Evolutionary conservation across 2,113 vertebrate genomes (phyloP), one percentile per base, ranked within the genome.

Genomic region (Corythoichthys intestinalis): DNA sequence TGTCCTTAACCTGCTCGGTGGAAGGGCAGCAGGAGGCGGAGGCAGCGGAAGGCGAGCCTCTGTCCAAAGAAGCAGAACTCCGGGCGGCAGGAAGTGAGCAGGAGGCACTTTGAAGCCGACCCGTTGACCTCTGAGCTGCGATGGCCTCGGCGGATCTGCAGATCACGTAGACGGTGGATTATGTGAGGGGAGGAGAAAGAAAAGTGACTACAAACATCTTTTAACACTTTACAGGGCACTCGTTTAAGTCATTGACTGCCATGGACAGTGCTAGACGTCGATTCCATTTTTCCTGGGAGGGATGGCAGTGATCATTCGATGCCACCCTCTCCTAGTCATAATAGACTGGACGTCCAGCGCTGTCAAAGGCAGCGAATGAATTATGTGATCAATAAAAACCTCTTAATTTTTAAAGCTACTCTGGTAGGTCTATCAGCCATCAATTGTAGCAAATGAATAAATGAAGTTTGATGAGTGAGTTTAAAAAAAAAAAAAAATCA

Each of bases 31-130:
- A n/a, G 53, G 28, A 37, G 34, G 56, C 56, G 77, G 73, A 63
- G 61, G 58, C 60, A 74, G 41, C 41, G 9, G 41, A 44, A 44
- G 41, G 41, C 41, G 41, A 44, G 74, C 74, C 66, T 72, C 54
- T 59, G 69, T 83, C 84, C 75, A 41, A 79, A 79, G 76, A 80
- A 79, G 77, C 64, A 64, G 73, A 90, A 69, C 80, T 76, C 89
- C 86, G 86, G 87, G 83, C 88, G 89, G 79, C 83, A 80, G 79
- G 85, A 86, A 82, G 82, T 83, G 84, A 84, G 87, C 77, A 71
- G 85, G 84, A 76, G 85, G 82, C 77, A 86, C 44, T 92, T 91
- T 92, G 91, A 92, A 89, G 88, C 69, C 77, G 83, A 90, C 86
- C 56, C 88, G 81, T 78, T 54, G 87, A 80, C 89, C 87, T 81